Conservation (phyloP, 2,888 invertebrate species). For the Ophonus ardosiacus region DNA sequence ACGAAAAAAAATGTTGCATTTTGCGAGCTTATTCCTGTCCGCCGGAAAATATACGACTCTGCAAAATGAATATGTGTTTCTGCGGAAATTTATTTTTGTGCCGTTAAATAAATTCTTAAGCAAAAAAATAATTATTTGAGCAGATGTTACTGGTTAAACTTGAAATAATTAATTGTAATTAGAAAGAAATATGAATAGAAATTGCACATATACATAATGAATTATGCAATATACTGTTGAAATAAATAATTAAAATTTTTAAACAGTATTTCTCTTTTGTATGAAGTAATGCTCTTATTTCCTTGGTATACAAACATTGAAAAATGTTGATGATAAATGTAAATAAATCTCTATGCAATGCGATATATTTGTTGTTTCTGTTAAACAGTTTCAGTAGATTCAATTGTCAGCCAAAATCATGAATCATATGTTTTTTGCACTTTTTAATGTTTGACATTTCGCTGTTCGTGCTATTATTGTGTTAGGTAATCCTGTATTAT, state of each 20-base stretch:
- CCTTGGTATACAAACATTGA: not conserved
- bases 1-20: constrained; percentile 13
- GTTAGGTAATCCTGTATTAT: constrained; percentile 24
- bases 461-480: constrained; percentile 32
- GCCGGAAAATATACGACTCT: constrained; percentile 14
- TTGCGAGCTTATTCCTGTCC: constrained; percentile 13
- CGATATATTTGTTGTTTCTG: not conserved
- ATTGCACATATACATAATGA: not conserved
- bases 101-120: constrained; percentile 15
- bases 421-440: constrained; percentile 33
- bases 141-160: constrained; percentile 12
- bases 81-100: not conserved
- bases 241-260: not conserved
- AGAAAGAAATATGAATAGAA: constrained; percentile 6
- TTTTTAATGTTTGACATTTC: constrained; percentile 37
- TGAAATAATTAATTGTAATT: constrained; percentile 3
- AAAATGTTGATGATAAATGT: not conserved
- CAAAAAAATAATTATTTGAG: not conserved
- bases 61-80: not conserved
- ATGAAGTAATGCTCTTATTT: not conserved
- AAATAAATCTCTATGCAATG: not conserved
- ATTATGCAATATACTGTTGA: constrained; percentile 3
- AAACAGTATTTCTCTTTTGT: not conserved
- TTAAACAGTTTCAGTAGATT: not conserved
- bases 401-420: constrained; percentile 14